Conservation (phyloP, 1,140 invertebrate genomes). For the Wiebesia pumilae region DNA sequence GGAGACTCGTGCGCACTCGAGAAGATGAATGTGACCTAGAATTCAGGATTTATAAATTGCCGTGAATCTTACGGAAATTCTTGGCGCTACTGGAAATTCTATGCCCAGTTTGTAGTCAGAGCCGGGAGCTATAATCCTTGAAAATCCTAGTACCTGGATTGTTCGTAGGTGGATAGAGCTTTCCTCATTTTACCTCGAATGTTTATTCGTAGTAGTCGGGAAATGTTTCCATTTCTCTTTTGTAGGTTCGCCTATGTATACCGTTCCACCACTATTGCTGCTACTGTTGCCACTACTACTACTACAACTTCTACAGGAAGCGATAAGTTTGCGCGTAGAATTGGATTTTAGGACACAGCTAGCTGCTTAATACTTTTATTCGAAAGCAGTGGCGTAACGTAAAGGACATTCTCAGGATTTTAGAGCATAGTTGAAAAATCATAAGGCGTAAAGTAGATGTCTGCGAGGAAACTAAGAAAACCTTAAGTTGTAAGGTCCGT, state of each 20-base stretch:
- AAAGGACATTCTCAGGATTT: no score
- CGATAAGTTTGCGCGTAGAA: neutral
- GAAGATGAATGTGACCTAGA: conserved; percentile 9
- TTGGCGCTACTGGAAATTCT: conserved; percentile 11
- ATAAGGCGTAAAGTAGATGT: no score
- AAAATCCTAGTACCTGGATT: neutral
- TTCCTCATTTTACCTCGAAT: neutral
- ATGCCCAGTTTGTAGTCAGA: neutral
- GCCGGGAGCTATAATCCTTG: neutral
- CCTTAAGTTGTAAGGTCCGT: no score
- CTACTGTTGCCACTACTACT: neutral
- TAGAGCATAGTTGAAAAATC: no score
- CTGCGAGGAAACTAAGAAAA: no score
- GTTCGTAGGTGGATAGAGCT: neutral
- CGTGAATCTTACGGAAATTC: neutral
- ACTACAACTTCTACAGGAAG: neutral
- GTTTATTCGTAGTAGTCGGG: neutral
- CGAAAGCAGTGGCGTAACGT: neutral
- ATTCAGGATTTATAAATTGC: neutral
- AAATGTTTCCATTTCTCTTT: conserved; percentile 13
- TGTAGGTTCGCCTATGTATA: neutral
- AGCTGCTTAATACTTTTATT: neutral
- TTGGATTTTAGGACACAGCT: neutral
- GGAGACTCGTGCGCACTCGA: neutral
- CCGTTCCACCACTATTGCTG: neutral